Conservation (phyloP, 2,113 vertebrate species). For the Xenus cinereus region DNA sequence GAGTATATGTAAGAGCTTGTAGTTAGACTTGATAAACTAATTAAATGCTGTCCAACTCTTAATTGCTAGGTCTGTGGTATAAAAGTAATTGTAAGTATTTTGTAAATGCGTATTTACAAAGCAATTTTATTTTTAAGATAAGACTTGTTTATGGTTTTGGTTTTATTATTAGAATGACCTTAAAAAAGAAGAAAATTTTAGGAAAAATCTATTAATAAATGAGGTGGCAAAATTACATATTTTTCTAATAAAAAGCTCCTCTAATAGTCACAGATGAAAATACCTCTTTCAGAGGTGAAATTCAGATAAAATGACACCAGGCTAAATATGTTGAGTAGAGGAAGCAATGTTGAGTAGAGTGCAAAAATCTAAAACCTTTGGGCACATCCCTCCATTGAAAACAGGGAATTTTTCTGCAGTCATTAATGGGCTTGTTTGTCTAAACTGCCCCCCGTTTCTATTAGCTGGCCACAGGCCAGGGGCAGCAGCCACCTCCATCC, state of each 20-base stretch:
- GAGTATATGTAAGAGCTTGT: background rate
- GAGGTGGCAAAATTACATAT: background rate
- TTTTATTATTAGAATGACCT: background rate
- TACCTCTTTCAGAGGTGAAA: background rate
- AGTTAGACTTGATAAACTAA: background rate
- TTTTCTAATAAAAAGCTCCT: background rate
- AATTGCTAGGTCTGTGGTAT: background rate
- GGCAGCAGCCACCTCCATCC: background rate
- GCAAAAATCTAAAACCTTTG: background rate
- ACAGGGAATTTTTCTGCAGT: background rate
- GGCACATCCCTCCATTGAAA: background rate
- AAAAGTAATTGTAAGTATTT: background rate
- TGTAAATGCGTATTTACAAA: background rate
- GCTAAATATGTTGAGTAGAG: background rate
- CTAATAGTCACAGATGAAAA: background rate
- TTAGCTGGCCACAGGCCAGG: background rate
- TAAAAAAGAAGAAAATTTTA: background rate
- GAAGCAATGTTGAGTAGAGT: background rate
- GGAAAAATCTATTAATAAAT: background rate
- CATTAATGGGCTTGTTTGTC: background rate
- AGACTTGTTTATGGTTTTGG: fast-evolving
- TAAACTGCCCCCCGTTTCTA: background rate
- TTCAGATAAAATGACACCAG: background rate
- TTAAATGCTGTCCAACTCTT: slow-evolving; percentile 2
- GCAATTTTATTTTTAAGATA: background rate